A percentile compares a stretch with the other conserved stretches of the same genome.
These are phyloP conservation scores for Volucella bombylans DNA, from an alignment of 2,888 invertebrate species.

Conservation along the genomic window DNA sequence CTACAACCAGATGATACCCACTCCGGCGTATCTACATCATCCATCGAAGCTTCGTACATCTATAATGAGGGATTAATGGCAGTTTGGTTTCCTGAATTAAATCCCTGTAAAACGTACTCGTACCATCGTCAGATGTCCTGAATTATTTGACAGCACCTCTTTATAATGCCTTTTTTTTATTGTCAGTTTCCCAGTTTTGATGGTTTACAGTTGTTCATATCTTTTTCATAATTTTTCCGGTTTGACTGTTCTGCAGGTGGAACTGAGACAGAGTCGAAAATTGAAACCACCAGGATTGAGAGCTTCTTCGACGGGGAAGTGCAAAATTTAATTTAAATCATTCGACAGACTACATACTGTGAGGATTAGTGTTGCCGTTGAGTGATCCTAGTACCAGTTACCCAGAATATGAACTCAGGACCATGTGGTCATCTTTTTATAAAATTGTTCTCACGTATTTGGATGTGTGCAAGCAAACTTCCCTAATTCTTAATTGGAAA, in stretches of 20 bases:
- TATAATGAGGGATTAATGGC: slow-evolving; percentile 65
- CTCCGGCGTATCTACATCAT: not conserved
- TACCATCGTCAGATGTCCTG: slow-evolving; percentile 41
- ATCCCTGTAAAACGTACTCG: slow-evolving; percentile 37
- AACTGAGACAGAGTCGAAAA: not conserved
- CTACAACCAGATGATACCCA: slow-evolving; percentile 35
- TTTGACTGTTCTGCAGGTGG: slow-evolving; percentile 19
- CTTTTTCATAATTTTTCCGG: slow-evolving; percentile 6
- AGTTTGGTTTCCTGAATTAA: slow-evolving; percentile 58
- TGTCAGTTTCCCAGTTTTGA: not conserved
- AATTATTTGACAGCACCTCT: slow-evolving; percentile 24
- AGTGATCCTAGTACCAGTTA: too few relatives aligned
- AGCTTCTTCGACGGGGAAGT: too few relatives aligned
- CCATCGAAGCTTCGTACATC: slow-evolving; percentile 20
- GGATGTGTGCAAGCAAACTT: too few relatives aligned
- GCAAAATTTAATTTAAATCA: too few relatives aligned
- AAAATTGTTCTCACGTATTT: too few relatives aligned
- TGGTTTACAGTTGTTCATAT: not conserved
- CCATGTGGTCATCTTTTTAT: too few relatives aligned
- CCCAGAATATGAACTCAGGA: too few relatives aligned
- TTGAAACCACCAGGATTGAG: too few relatives aligned
- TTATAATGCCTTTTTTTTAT: not conserved
- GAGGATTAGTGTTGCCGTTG: too few relatives aligned
- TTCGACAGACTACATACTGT: not conserved
- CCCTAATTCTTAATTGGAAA: too few relatives aligned